Percentiles rank a stretch among this genome's conserved stretches.
Evolutionary conservation across 1,140 invertebrate genomes (phyloP).

Genomic region (Drosophila pseudoobscura): DNA sequence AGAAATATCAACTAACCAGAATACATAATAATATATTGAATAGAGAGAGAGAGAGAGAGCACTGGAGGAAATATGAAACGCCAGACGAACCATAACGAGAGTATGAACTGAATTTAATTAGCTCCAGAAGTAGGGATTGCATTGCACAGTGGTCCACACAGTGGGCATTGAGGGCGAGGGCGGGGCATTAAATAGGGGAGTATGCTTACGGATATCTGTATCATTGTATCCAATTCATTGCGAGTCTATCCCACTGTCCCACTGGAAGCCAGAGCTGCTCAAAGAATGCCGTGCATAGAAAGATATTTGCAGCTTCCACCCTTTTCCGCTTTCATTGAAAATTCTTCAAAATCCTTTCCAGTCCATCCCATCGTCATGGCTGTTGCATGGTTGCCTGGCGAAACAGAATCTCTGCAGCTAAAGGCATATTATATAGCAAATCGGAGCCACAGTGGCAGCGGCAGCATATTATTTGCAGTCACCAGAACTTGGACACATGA

Average conservation of each 20-base stretch:
- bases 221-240: not conserved
- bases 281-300: no score
- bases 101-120: slow-evolving; percentile 73
- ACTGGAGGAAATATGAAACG: slow-evolving; percentile 55
- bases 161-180: no score
- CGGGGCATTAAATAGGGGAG: no score
- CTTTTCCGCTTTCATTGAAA: no score
- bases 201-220: no score
- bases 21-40: slow-evolving; percentile 71
- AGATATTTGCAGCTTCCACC: no score
- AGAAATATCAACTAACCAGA: slow-evolving; percentile 66
- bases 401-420: slow-evolving; percentile 57
- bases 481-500: slow-evolving; percentile 47
- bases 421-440: slow-evolving; percentile 62
- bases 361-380: not conserved
- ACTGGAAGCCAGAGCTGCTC: no score
- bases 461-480: slow-evolving; percentile 69
- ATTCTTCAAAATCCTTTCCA: no score
- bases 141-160: slow-evolving; percentile 36
- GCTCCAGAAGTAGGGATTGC: slow-evolving; percentile 41
- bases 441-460: slow-evolving; percentile 16
- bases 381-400: not conserved
- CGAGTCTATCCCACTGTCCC: slow-evolving; percentile 8
- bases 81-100: slow-evolving; percentile 51
- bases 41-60: slow-evolving; percentile 22